Percentiles rank a stretch among this genome's conserved stretches.
Conservation (phyloP, 2,888 invertebrate species). For the Neoitamus cyanurus region DNA sequence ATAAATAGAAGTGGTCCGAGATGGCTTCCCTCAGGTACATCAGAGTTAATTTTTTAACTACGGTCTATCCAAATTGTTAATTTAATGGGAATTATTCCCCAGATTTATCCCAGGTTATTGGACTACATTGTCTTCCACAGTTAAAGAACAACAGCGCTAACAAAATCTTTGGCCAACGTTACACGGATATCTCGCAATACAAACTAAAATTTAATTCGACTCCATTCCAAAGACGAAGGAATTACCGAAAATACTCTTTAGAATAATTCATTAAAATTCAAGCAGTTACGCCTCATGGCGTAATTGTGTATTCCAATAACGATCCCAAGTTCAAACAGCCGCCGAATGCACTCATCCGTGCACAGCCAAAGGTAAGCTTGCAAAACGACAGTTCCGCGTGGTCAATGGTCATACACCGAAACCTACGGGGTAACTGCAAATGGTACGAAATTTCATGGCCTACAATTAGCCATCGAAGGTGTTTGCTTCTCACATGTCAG, state of each 20-base stretch:
- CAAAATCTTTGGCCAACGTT: no score
- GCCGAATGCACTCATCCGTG: neutral
- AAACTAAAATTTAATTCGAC: no score
- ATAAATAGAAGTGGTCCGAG: no score
- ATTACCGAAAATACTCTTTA: neutral
- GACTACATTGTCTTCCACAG: no score
- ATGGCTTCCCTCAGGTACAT: no score
- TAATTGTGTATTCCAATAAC: neutral
- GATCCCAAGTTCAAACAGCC: neutral
- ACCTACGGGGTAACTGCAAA: neutral
- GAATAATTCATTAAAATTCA: neutral
- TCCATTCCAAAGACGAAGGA: no score
- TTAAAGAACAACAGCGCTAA: no score
- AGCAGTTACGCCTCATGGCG: neutral
- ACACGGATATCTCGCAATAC: no score
- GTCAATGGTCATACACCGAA: neutral
- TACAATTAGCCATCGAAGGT: neutral
- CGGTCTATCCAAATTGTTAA: no score
- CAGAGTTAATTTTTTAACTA: no score
- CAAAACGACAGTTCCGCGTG: neutral
- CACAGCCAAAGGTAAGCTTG: neutral
- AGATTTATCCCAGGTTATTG: no score
- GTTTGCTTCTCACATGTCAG: neutral
- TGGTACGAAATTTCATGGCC: neutral
- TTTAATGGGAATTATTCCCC: no score